Evolutionary conservation across 2,888 invertebrate genomes (phyloP), one percentile per base, ranked within the genome.

Genomic region (Platycnemis pennipes): DNA sequence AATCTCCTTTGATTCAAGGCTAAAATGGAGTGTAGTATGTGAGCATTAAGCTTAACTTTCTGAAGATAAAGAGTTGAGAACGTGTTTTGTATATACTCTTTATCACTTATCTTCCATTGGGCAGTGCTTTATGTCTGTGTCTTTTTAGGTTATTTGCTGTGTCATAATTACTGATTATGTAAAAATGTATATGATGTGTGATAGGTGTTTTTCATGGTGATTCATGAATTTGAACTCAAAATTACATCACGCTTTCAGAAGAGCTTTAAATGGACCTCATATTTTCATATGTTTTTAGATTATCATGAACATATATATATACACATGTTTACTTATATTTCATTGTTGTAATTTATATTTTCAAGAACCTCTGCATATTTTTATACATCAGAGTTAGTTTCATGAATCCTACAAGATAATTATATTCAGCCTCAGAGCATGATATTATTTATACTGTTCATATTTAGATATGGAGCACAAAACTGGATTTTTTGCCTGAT

Each of bases 251-350:
- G 37, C 77, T 77, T 77, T 37, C 31, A 77, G 11, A 37, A 77
- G 37, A 77, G 31, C 77, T 77, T 37, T 31, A 77, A 77, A 37
- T 37, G 31, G 2, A 37, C 16, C 37, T 11, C 11, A 77, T 77
- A 77, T 77, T 77, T 77, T 77, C 77, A 37, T 37, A 37, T 77
- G 37, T 77, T 77, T 77, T 77, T 37, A 77, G 16, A 77, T 77
- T 77, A 77, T 77, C 13, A 37, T 77, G 13, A 7, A 26, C 63
- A 63, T 63, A 11, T 11, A 11, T 49, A 22, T 63, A 63, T 37
- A 77, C 37, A 77, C 31, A n/a, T 77, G 37, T 77, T 37, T 77
- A 13, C 77, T 11, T 8, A 77, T 77, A 37, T 77, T 77, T 77
- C 37, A 37, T 37, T 77, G 77, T 37, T 31, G 31, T 77, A 37